A percentile compares a stretch with the other conserved stretches of the same genome.
These are phyloP conservation scores for Schizopygopsis malacanthus DNA, from an alignment of 2,797 vertebrate genomes.

Conservation along the genomic window DNA sequence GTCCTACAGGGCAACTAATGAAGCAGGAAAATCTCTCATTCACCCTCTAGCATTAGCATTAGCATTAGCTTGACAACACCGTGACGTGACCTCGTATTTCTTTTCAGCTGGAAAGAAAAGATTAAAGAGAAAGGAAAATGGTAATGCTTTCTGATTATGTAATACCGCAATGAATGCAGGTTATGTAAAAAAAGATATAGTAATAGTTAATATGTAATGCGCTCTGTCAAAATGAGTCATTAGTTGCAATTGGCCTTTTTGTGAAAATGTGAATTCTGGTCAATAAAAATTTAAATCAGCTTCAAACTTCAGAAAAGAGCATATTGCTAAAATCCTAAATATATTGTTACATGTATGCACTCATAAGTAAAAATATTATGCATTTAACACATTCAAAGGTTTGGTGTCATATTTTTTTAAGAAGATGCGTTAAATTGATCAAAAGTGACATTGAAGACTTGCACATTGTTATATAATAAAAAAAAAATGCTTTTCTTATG, in stretches of 20 bases:
- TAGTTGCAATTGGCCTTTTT: background rate
- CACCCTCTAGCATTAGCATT: constrained; percentile 36
- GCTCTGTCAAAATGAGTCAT: background rate
- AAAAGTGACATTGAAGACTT: background rate
- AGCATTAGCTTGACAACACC: constrained; percentile 42
- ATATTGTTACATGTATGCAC: background rate
- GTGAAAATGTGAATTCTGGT: background rate
- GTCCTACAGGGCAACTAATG: constrained; percentile 57
- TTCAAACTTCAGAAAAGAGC: background rate
- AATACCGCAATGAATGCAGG: constrained; percentile 1
- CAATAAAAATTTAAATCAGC: background rate
- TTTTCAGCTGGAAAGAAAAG: constrained; percentile 21
- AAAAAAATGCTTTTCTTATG: background rate
- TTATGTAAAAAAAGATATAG: background rate
- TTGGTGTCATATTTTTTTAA: background rate
- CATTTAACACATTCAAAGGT: background rate
- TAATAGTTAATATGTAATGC: background rate
- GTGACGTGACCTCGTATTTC: constrained; percentile 12
- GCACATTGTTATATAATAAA: background rate
- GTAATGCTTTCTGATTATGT: constrained; percentile 5
- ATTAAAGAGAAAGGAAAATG: background rate
- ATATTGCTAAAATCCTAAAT: background rate
- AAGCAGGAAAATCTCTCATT: constrained; percentile 50
- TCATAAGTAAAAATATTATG: background rate
- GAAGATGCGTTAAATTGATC: background rate